Conservation (phyloP, 2,888 invertebrate genomes). For the Ectemnius continuus region DNA sequence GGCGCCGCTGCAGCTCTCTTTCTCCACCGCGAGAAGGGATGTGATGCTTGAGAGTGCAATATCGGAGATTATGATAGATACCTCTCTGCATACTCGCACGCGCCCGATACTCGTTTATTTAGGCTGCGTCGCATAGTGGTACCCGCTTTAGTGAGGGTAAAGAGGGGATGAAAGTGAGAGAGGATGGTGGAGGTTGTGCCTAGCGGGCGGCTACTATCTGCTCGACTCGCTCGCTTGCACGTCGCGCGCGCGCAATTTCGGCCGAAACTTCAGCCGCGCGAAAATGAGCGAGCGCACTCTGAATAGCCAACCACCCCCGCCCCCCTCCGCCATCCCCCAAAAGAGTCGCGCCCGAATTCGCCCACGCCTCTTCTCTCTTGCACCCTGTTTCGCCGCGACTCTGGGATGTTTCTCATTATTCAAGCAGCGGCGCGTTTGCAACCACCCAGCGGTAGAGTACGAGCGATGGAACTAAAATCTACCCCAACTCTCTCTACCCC, state of each 20-base stretch:
- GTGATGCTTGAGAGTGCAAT: background rate
- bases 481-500: no score
- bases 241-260: constrained; percentile 1
- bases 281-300: constrained; percentile 1
- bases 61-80: constrained; percentile 34
- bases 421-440: background rate
- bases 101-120: background rate
- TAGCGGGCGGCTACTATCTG: no score
- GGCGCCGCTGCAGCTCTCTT: background rate
- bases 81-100: constrained; percentile 8
- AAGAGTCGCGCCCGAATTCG: background rate
- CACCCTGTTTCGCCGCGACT: constrained; percentile 1
- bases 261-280: background rate
- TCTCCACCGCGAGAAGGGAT: no score
- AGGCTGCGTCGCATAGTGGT: background rate
- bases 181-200: no score
- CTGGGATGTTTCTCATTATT: constrained; percentile 3
- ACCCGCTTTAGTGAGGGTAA: background rate
- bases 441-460: background rate
- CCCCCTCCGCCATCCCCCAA: background rate
- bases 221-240: background rate
- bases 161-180: no score
- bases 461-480: background rate
- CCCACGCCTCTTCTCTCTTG: background rate
- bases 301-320: background rate